Evolutionary conservation across 1,140 invertebrate genomes (phyloP), one percentile per base, ranked within the genome.

Genomic region (Triops cancriformis): DNA sequence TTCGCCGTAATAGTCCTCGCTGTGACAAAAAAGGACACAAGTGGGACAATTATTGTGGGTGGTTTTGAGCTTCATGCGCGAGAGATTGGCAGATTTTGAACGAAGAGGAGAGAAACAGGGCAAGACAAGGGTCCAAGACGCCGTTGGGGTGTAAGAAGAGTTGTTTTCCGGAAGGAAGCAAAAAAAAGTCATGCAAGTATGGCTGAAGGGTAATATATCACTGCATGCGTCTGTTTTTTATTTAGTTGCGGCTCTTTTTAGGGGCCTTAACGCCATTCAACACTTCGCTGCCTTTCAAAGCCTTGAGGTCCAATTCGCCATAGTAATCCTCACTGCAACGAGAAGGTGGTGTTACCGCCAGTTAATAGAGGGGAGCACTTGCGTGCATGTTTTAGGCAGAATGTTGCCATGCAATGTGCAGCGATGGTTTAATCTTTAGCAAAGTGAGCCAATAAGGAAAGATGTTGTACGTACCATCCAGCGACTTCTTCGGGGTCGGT

Each of bases 1-100:
- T 85, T 96, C 94, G 81, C 94, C 94, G 83, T 97, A 97, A 89
- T 97, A 97, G 89, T 96, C 94, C 89, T 96, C 94, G 89, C 94
- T 85, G 79, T 76, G 74, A 72, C 41, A 80, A 78, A 81, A 14
- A 14, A 27, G 72, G 9, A 73, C 23, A 64, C 31, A 37, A 37
- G 31, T 37, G 31, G 31, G 31, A 37, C 31, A 64, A 18, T 64
- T 4, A 64, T 64, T 64, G 18, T 64, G 18, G 45, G 14, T 9
- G 14, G 10, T 18, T 18, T 64, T 64, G 43, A 45, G 43, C 43
- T 45, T 45, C 18, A 18, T n/a, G n/a, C 5, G 51, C 14, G 6
- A 14, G 14, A 64, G 23, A 23, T 64, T 23, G 14, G 14, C 51
- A 23, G 51, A 7, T 23, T n/a, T 3, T 6, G 23, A n/a, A 64